phyloP scores from a whole-genome alignment of 2,888 invertebrate species.

The Cerastis rubricosa region DNA sequence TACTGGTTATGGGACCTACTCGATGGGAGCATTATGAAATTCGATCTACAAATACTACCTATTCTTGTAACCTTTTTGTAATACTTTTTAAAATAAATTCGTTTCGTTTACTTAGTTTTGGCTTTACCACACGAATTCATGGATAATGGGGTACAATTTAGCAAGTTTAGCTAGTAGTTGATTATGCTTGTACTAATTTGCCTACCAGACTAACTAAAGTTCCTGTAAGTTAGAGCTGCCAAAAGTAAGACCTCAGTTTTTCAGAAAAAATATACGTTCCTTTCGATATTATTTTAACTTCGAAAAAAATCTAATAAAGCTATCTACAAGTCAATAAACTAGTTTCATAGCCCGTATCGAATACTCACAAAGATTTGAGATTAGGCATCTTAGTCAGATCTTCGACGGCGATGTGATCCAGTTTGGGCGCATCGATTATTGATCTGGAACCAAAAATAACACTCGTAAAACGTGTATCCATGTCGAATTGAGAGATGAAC shows the following conservation, averaged over 20 bases:
- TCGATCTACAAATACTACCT: background rate
- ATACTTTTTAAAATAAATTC: no score
- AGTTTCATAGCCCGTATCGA: slow-evolving; percentile 15
- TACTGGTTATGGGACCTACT: background rate
- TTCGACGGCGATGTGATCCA: slow-evolving; percentile 90
- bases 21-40: background rate
- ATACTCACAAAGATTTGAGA: slow-evolving; percentile 91
- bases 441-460: slow-evolving; percentile 84
- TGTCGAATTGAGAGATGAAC: slow-evolving; percentile 8
- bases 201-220: background rate
- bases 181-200: background rate
- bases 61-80: no score
- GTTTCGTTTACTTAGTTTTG: no score
- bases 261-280: background rate
- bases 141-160: background rate
- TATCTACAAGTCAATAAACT: slow-evolving; percentile 26
- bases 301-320: background rate
- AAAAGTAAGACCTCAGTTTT: background rate
- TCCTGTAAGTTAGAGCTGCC: background rate
- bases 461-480: slow-evolving; percentile 22
- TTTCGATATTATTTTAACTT: background rate
- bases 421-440: slow-evolving; percentile 89
- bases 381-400: slow-evolving; percentile 91
- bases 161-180: background rate
- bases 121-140: background rate